phyloP scores from a whole-genome alignment of 1,140 invertebrate genomes.

The Leptestheria dahalacensis region DNA sequence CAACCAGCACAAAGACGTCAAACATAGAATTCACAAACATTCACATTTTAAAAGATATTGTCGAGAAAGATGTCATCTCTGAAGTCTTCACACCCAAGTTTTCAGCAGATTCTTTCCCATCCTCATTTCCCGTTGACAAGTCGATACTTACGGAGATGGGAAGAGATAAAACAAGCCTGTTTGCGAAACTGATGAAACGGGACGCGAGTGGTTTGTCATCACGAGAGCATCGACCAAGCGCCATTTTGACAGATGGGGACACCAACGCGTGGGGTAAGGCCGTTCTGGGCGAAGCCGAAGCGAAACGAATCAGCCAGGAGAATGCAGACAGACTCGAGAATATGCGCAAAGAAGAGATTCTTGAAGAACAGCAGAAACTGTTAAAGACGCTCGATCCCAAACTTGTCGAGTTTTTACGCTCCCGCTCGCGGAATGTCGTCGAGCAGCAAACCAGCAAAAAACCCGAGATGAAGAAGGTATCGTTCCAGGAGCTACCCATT shows the following conservation, averaged over 20 bases:
- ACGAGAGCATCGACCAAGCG: too few species aligned
- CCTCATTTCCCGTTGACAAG: neutral
- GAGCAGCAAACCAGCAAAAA: conserved; percentile 21
- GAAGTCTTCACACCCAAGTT: neutral
- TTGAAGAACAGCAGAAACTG: conserved; percentile 51
- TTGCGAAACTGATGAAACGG: conserved; percentile 20
- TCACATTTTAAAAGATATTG: neutral
- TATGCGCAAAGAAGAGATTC: conserved; percentile 60
- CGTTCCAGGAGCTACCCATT: conserved; percentile 8
- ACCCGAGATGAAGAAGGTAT: conserved; percentile 20
- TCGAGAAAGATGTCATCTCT: neutral
- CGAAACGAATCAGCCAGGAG: conserved; percentile 47
- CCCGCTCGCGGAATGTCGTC: conserved; percentile 21
- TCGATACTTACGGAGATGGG: neutral
- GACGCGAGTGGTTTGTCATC: too few species aligned
- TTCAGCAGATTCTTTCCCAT: neutral
- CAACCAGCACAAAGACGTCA: neutral
- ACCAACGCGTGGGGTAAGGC: conserved; percentile 14
- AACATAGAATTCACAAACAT: neutral
- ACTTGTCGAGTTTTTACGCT: conserved; percentile 46
- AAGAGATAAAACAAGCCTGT: conserved; percentile 21
- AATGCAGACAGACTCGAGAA: conserved; percentile 47
- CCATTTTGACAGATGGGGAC: too few species aligned
- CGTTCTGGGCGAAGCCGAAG: conserved; percentile 31
- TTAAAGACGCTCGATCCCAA: conserved; percentile 44